A percentile compares a stretch with the other conserved stretches of the same genome.
Conservation (phyloP, 2,113 vertebrate species). For the Bubo scandiacus region DNA sequence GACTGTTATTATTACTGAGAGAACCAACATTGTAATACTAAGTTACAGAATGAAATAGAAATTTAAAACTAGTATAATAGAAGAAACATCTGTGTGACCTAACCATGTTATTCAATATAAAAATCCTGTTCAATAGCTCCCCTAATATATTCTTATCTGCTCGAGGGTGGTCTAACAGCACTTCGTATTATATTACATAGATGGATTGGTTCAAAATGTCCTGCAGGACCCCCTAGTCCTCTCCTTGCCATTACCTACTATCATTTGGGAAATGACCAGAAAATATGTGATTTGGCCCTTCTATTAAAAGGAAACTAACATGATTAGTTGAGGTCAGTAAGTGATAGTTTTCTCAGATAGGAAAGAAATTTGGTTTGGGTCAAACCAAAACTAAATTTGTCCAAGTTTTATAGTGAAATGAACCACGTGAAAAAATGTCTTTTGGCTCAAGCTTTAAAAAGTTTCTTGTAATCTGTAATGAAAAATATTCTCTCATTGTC, state of each 20-base stretch:
- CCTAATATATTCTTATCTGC: conserved; percentile 15
- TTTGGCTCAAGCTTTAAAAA: background rate
- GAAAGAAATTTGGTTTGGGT: background rate
- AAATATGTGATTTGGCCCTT: background rate
- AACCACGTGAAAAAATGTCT: background rate
- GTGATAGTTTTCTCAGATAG: background rate
- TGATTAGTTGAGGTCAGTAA: background rate
- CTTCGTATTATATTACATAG: background rate
- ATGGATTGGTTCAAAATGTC: background rate
- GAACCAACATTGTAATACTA: background rate
- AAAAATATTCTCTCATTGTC: background rate
- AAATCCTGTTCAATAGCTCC: background rate
- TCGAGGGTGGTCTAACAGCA: conserved; percentile 10
- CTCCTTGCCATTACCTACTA: background rate
- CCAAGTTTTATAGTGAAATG: background rate
- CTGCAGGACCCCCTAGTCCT: background rate
- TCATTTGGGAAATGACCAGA: background rate
- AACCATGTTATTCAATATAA: background rate
- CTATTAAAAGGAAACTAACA: background rate
- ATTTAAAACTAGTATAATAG: background rate
- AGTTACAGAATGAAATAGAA: background rate
- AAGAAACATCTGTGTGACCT: background rate
- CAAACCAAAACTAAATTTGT: background rate
- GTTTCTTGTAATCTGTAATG: background rate
- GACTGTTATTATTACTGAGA: background rate